phyloP scores from a whole-genome alignment of 2,113 vertebrate genomes.

The Charina bottae region DNA sequence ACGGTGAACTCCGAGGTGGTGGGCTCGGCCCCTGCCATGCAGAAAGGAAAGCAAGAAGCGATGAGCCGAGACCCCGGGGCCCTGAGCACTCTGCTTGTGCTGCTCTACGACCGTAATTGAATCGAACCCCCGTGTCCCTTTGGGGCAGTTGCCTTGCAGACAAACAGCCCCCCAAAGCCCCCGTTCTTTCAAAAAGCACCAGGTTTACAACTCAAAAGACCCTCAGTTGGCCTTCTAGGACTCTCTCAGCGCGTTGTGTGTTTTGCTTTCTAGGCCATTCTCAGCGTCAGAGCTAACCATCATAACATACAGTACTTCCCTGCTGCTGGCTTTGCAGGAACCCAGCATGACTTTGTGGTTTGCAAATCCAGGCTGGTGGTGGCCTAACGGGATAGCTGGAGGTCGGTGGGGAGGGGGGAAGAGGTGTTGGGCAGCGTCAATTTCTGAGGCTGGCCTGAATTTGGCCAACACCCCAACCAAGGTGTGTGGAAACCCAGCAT shows the following conservation, averaged over 20 bases:
- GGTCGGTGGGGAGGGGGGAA: not conserved
- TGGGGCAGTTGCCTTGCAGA: not conserved
- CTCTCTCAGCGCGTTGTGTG: not conserved
- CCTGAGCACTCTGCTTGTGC: no score
- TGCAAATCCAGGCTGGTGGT: not conserved
- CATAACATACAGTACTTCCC: not conserved
- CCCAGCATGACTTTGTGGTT: not conserved
- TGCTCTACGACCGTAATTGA: no score
- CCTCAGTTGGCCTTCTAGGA: not conserved
- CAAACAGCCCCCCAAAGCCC: not conserved
- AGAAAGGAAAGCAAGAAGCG: not conserved
- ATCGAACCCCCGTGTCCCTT: not conserved
- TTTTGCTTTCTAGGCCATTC: not conserved
- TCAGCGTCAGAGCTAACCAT: not conserved
- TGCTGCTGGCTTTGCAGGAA: not conserved
- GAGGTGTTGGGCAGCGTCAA: not conserved
- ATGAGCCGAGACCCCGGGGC: conserved; percentile 20
- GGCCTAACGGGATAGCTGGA: not conserved
- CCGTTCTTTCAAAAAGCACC: not conserved
- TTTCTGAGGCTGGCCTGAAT: not conserved
- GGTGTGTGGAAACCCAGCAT: not conserved
- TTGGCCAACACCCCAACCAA: not conserved
- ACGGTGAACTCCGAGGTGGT: conserved; percentile 99
- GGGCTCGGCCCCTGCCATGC: conserved; percentile 88
- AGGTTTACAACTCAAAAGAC: no score